Evolutionary conservation across 2,888 invertebrate species (phyloP).

Genomic region (Leptinotarsa juncta): DNA sequence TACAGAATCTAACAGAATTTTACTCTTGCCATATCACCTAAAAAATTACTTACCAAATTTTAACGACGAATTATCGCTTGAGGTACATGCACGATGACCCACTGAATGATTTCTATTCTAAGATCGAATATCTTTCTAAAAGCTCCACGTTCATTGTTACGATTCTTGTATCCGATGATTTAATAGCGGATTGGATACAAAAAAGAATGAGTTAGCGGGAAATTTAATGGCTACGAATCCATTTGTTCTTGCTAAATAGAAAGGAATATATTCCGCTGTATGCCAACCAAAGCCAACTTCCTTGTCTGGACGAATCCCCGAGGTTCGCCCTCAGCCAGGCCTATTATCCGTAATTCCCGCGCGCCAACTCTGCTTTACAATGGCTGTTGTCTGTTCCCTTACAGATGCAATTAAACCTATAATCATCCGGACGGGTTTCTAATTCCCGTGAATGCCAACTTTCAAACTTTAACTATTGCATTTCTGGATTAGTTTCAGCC

Average conservation of each 20-base stretch:
- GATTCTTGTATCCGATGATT: conserved; percentile 11
- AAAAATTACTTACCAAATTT: no score
- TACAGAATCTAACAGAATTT: no score
- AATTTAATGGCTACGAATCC: conserved; percentile 16
- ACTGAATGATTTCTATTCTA: neutral
- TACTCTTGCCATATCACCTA: no score
- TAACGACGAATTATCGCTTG: no score
- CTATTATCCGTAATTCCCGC: conserved; percentile 58
- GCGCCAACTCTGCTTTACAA: conserved; percentile 58
- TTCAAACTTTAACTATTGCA: conserved; percentile 48
- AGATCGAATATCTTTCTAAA: neutral
- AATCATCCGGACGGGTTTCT: conserved; percentile 54
- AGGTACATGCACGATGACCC: neutral
- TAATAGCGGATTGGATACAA: neutral
- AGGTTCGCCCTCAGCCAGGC: conserved; percentile 53
- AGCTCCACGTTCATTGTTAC: neutral
- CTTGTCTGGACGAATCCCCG: conserved; percentile 39
- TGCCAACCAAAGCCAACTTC: conserved; percentile 11
- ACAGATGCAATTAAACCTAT: conserved; percentile 59
- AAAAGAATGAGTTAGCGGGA: conserved; percentile 11
- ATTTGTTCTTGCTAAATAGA: conserved; percentile 25
- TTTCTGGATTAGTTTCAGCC: conserved; percentile 43
- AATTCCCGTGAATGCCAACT: conserved; percentile 47
- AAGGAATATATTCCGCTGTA: conserved; percentile 26
- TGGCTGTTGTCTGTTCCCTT: conserved; percentile 57